phyloP scores from a whole-genome alignment of 2,113 vertebrate species.

The Pimephales promelas region DNA sequence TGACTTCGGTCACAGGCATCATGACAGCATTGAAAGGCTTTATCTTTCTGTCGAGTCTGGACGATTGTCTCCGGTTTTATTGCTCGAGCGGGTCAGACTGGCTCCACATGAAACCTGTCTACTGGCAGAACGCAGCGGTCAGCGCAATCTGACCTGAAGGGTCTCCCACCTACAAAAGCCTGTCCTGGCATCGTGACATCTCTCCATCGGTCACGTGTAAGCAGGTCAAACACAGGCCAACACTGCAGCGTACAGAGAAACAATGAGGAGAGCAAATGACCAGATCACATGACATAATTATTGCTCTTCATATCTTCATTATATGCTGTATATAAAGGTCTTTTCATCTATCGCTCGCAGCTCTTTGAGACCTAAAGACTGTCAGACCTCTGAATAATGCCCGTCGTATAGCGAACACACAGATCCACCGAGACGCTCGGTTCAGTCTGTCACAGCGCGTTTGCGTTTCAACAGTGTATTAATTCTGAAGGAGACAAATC shows the following conservation, averaged over 20 bases:
- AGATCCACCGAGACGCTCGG: not conserved
- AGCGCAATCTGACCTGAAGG: constrained; percentile 32
- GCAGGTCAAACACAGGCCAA: not conserved
- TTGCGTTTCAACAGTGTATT: constrained; percentile 49
- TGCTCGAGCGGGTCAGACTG: constrained; percentile 12
- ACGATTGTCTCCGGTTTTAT: constrained; percentile 13
- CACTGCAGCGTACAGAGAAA: not conserved
- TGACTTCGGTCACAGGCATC: not conserved
- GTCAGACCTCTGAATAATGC: constrained; percentile 48
- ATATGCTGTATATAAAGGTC: not conserved
- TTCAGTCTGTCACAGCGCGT: constrained; percentile 41
- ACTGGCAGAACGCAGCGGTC: constrained; percentile 15
- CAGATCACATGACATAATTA: not conserved
- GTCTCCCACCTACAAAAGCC: constrained; percentile 20
- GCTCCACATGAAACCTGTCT: constrained; percentile 28
- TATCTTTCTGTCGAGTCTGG: not conserved
- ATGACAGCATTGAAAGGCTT: not conserved
- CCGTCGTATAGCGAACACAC: constrained; percentile 22
- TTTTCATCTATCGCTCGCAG: constrained; percentile 39
- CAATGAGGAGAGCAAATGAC: no score
- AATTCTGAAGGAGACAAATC: constrained; percentile 53
- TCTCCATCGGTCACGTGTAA: not conserved
- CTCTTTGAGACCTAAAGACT: constrained; percentile 33
- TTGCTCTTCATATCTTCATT: not conserved
- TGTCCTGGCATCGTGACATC: not conserved